These are phyloP conservation scores for Saturnia pavonia DNA, from an alignment of 2,888 invertebrate species.

Conservation along the genomic window DNA sequence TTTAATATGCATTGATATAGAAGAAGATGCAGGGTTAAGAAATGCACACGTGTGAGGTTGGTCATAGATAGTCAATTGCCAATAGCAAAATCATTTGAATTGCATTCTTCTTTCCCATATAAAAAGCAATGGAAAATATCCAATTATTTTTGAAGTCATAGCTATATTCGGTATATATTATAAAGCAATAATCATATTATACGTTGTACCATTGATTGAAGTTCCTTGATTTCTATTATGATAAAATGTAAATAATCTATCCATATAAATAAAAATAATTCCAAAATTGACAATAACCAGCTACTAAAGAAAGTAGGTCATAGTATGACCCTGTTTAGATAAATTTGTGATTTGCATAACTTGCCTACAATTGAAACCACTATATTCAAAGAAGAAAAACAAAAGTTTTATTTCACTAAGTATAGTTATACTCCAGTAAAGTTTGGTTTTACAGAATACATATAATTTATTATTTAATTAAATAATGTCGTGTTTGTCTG, in stretches of 20 bases:
- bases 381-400: conserved; percentile 13
- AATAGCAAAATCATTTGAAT: too few relatives aligned
- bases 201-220: not conserved
- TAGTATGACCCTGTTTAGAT: conserved; percentile 35
- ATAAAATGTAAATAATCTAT: not conserved
- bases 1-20: too few relatives aligned
- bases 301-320: conserved; percentile 48
- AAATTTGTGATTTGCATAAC: conserved; percentile 34
- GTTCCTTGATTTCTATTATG: not conserved
- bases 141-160: too few relatives aligned
- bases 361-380: conserved; percentile 23
- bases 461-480: not conserved
- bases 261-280: not conserved
- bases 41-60: too few relatives aligned
- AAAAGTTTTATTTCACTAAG: not conserved
- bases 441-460: not conserved
- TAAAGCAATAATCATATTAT: not conserved
- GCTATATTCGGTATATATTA: not conserved
- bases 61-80: too few relatives aligned
- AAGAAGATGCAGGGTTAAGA: too few relatives aligned
- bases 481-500: not conserved
- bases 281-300: conserved; percentile 38
- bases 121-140: too few relatives aligned
- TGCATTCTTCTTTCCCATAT: too few relatives aligned
- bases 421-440: not conserved